Base-by-base conservation (phyloP, 2,113 vertebrate species). In the Choloepus hoffmanni region DNA sequence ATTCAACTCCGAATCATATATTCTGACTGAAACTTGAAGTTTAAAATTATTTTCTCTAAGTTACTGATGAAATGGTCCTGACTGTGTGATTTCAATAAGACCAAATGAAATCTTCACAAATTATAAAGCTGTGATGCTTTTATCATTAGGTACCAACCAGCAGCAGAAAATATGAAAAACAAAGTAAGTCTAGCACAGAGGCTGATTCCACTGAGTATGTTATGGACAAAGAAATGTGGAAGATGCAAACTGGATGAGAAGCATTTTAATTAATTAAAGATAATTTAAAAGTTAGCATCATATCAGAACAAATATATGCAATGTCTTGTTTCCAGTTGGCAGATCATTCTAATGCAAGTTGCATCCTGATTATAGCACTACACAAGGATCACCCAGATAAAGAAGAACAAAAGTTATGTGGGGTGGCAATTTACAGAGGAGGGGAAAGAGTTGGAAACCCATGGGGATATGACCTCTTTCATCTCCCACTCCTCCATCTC, bases 31-130 rank as follows among this genome's bases (percentile, higher is more conserved):
- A 48, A 21, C 81, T 85, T 95, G 43, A 90, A 89, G 50, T 81
- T 96, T 85, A 74, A 67, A 60, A 89, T 91, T 96, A 93, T 87
- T 96, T 93, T 96, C 84, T 86, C 73, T 88, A 55, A 78, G 26
- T 82, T 72, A 90, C 36, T 95, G 92, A 94, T 92, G 45, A 96
- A 91, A 90, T 85, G 63, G 23, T 63, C 95, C 65, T 86, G 30
- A 78, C 72, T 93, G 48, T 92, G 36, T 93, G 74, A 74, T 91
- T 95, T 88, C 67, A 88, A 70, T 15, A 84, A 95, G 68, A 78
- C 4, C 55, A 94, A 88, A 92, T 84, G 26, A 95, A 96, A 86
- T 92, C 45, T 45, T 92, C 68, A 91, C 36, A 94, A 94, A 96
- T 81, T 92, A 92, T 33, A 85, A 43, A 67, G 4, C n/a, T 73